A percentile compares a stretch with the other conserved stretches of the same genome.
Conservation (phyloP, 2,888 invertebrate species). For the Deilephila elpenor region DNA sequence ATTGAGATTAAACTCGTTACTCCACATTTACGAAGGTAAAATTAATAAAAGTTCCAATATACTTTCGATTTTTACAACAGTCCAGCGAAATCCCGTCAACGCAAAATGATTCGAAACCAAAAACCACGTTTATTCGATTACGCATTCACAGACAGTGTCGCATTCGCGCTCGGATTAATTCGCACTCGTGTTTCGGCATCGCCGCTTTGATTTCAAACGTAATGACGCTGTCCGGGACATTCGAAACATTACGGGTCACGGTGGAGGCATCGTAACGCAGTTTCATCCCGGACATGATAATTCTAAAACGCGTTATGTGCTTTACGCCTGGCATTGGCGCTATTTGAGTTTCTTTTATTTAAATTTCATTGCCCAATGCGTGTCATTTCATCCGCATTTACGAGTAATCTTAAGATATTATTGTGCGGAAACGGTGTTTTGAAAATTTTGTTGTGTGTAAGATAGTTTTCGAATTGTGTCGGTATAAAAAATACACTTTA, state of each 20-base stretch:
- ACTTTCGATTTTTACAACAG: too few species aligned
- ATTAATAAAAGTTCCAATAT: too few species aligned
- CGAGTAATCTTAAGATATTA: background rate
- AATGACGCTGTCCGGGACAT: background rate
- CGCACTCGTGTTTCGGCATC: background rate
- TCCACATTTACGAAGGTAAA: too few species aligned
- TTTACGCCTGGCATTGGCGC: conserved; percentile 5
- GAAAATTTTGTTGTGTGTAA: background rate
- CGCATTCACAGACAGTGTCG: background rate
- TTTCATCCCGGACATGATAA: conserved; percentile 9
- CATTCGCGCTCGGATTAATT: background rate
- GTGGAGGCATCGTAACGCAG: background rate
- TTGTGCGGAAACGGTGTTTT: background rate
- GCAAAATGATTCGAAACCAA: too few species aligned
- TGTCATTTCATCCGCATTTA: background rate
- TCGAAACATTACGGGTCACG: background rate
- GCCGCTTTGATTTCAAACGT: background rate
- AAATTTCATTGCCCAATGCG: background rate
- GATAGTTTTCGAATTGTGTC: background rate
- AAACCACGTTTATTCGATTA: too few species aligned
- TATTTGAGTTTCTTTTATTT: background rate
- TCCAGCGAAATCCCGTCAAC: too few species aligned
- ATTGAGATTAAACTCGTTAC: too few species aligned
- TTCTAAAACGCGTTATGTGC: background rate
- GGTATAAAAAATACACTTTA: background rate